phyloP scores from a whole-genome alignment of 2,797 vertebrate species.

The Malurus splendens region DNA sequence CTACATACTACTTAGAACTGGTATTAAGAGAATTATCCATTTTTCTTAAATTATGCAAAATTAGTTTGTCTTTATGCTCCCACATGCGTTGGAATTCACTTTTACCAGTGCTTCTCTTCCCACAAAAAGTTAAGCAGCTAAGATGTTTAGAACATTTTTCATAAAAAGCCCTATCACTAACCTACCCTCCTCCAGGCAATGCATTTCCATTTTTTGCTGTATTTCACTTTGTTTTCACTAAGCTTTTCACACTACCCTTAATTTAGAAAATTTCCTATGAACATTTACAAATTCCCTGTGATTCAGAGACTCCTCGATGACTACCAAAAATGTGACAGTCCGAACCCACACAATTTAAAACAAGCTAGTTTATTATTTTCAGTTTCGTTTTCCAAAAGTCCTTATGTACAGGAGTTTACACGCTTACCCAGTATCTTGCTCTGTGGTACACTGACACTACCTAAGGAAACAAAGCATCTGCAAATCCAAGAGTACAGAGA shows the following conservation, averaged over 20 bases:
- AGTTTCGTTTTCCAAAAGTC: neutral
- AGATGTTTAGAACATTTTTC: neutral
- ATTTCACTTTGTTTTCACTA: neutral
- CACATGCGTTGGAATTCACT: neutral
- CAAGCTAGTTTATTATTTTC: neutral
- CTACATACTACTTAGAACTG: neutral
- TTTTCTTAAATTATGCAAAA: neutral
- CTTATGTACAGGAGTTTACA: fast-evolving
- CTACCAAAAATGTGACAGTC: neutral
- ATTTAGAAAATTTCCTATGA: neutral
- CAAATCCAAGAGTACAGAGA: neutral
- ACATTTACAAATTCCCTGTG: neutral
- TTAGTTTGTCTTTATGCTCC: neutral
- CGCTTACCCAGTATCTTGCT: neutral
- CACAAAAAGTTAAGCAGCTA: neutral
- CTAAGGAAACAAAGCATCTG: neutral
- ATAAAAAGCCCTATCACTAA: fast-evolving
- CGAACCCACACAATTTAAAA: neutral
- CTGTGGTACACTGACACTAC: neutral
- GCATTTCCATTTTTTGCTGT: neutral
- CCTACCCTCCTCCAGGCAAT: neutral
- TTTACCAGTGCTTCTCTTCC: neutral
- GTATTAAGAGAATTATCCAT: neutral
- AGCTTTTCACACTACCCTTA: neutral
- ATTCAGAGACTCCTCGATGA: neutral